These are phyloP conservation scores for Corapipo altera DNA, from an alignment of 2,113 vertebrate genomes.

Conservation along the genomic window DNA sequence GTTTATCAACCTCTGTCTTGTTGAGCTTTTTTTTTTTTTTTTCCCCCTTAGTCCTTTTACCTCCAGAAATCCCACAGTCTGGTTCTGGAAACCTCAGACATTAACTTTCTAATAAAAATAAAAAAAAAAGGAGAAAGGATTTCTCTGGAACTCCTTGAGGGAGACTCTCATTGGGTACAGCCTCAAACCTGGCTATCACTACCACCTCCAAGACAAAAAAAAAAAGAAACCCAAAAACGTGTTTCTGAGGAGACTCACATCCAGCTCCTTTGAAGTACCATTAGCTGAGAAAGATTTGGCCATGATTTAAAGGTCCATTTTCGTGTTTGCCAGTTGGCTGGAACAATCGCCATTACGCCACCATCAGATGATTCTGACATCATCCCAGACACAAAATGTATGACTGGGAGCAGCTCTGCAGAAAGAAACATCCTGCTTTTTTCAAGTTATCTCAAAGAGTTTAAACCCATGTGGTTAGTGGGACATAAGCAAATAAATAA, in stretches of 20 bases:
- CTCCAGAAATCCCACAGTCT: neutral
- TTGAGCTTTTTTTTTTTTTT: neutral
- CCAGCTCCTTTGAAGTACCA: neutral
- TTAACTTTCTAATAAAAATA: neutral
- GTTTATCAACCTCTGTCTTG: neutral
- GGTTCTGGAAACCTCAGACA: neutral
- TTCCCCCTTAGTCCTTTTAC: neutral
- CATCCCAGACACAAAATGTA: neutral
- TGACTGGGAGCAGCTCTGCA: neutral
- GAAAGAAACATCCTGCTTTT: neutral
- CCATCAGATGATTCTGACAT: neutral
- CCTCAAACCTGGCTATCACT: neutral
- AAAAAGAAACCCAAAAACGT: neutral
- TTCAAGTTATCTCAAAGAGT: neutral
- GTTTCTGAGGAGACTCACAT: neutral
- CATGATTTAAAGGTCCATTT: neutral
- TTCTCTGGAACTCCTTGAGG: neutral
- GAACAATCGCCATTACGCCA: neutral
- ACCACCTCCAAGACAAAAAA: neutral
- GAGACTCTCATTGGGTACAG: neutral
- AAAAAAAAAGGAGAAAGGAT: neutral
- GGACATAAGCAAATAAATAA: neutral
- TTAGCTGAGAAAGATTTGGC: neutral
- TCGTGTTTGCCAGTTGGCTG: neutral
- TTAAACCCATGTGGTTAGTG: neutral